Percentiles rank a stretch among this genome's conserved stretches.
These are phyloP conservation scores for Thalpophila matura DNA, from an alignment of 2,888 invertebrate genomes.

Conservation along the genomic window DNA sequence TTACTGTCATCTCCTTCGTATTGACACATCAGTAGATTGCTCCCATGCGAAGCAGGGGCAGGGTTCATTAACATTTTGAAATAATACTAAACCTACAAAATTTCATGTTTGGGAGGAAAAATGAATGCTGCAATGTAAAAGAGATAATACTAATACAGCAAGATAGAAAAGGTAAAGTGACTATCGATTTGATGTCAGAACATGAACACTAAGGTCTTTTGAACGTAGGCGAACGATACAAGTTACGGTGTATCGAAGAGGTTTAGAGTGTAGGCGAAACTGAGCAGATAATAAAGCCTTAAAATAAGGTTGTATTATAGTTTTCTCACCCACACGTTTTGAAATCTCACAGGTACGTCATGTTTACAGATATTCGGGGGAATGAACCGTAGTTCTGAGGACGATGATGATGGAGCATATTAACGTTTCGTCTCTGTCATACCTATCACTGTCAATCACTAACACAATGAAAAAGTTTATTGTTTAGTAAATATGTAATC, in stretches of 20 bases:
- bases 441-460: slow-evolving; percentile 6
- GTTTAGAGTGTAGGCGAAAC: slow-evolving; percentile 16
- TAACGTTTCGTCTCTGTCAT: not conserved
- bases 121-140: too few relatives aligned
- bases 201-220: not conserved
- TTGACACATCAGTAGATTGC: too few relatives aligned
- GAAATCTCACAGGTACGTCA: slow-evolving; percentile 1
- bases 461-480: not conserved
- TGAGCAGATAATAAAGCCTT: slow-evolving; percentile 5
- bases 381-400: slow-evolving; percentile 1
- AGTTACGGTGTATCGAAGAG: not conserved
- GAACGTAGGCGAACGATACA: slow-evolving; percentile 13
- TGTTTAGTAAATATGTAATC: not conserved
- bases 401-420: not conserved
- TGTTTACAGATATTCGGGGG: not conserved
- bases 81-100: too few relatives aligned
- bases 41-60: too few relatives aligned
- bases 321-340: slow-evolving; percentile 4
- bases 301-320: not conserved
- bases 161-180: not conserved
- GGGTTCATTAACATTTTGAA: too few relatives aligned
- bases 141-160: not conserved
- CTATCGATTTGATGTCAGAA: not conserved
- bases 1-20: too few relatives aligned
- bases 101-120: too few relatives aligned